These are phyloP conservation scores for Lamellibrachia columna DNA, from an alignment of 2,888 invertebrate species.

Conservation along the genomic window DNA sequence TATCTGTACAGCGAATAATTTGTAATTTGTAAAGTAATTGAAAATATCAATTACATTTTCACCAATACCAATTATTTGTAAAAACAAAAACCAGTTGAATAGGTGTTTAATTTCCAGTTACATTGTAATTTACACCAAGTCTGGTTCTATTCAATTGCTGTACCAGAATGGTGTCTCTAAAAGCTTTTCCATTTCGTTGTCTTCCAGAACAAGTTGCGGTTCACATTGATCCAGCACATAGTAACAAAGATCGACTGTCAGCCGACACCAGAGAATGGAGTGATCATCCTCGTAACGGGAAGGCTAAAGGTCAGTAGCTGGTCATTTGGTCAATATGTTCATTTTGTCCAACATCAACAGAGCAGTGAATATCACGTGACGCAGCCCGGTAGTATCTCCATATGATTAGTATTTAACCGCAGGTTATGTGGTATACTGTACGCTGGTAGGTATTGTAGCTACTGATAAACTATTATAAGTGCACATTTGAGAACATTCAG, in stretches of 20 bases:
- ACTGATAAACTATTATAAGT: too few species aligned
- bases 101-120: too few species aligned
- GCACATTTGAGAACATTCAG: too few species aligned
- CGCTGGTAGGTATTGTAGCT: too few species aligned
- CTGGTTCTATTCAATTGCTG: background rate
- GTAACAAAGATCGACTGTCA: constrained; percentile 95
- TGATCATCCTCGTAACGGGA: constrained; percentile 94
- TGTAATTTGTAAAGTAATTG: too few species aligned
- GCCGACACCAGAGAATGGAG: constrained; percentile 93
- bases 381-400: too few species aligned
- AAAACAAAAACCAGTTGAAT: too few species aligned
- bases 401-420: background rate
- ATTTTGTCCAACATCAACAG: background rate
- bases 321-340: background rate
- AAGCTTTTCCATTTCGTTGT: background rate
- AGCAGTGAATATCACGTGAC: background rate
- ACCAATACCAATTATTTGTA: too few species aligned
- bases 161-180: background rate
- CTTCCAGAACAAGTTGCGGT: constrained; percentile 81
- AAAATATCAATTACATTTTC: too few species aligned
- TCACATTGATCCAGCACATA: constrained; percentile 91
- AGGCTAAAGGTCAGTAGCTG: constrained; percentile 82
- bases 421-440: background rate
- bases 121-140: too few species aligned
- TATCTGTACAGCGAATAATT: too few species aligned